Conservation (phyloP, 1,140 invertebrate genomes). For the Magallana ariakensis region DNA sequence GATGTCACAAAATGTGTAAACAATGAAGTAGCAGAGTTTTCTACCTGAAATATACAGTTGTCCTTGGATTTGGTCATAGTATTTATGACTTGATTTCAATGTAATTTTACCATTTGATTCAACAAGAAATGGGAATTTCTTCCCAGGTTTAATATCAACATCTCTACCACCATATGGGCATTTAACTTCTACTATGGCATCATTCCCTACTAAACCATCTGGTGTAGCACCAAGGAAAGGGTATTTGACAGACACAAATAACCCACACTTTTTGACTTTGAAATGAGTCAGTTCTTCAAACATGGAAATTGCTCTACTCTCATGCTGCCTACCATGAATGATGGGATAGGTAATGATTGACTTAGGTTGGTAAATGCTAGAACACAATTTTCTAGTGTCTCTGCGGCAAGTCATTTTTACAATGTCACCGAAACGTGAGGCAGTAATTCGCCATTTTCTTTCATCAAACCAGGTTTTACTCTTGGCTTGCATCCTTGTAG, state of each 20-base stretch:
- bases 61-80: too few relatives aligned
- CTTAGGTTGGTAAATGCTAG: too few relatives aligned
- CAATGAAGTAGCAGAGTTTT: too few relatives aligned
- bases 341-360: background rate
- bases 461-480: slow-evolving; percentile 28
- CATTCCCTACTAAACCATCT: too few relatives aligned
- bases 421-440: slow-evolving; percentile 41
- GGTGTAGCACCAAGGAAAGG: background rate
- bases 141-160: too few relatives aligned
- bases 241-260: background rate
- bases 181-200: too few relatives aligned
- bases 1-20: too few relatives aligned
- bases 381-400: slow-evolving; percentile 31
- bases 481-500: background rate
- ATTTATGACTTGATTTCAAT: too few relatives aligned
- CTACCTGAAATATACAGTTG: too few relatives aligned
- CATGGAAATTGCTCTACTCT: background rate
- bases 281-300: background rate
- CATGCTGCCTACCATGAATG: background rate
- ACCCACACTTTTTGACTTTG: background rate
- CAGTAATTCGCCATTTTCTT: slow-evolving; percentile 42
- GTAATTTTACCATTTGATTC: too few relatives aligned
- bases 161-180: too few relatives aligned
- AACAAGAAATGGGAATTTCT: too few relatives aligned
- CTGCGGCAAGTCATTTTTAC: slow-evolving; percentile 16